Base-by-base conservation (phyloP, 2,113 vertebrate species). In the Pseudopipra pipra region DNA sequence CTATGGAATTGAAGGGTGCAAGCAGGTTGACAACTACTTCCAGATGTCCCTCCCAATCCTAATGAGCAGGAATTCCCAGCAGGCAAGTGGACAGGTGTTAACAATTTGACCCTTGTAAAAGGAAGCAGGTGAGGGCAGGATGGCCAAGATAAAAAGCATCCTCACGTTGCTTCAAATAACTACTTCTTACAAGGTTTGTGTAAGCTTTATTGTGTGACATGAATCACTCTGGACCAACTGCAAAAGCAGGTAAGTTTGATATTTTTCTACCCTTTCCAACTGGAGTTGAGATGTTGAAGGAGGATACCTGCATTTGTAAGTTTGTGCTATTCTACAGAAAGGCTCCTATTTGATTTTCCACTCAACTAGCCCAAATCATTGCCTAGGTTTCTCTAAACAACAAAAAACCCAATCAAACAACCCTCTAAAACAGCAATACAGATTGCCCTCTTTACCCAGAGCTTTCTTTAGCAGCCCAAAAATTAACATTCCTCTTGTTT, bases 21-120 rank as follows among this genome's bases (percentile, higher is more conserved):
- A 92, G 55, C 35, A 93, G 47, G 43, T 9, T 13, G 1, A 65
- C 85, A 90, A 39, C 47, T 41, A 25, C 61, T 92, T 86, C 62
- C 79, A 93, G 67, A 11, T 71, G 43, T 76, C 49, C 15, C 63
- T 93, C 73, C 66, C 70, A 89, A 30, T n/a, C 78, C 74, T 82
- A 86, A 62, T 0, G 2, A 85, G 47, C 87, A 74, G 49, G 93
- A 95, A 89, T 55, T 89, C 75, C 91, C 88, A 94, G 83, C 5
- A 83, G 75, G 88, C 56, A 83, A 93, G 85, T 27, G 35, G 74
- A 18, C 87, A 94, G 74, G 81, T 87, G 37, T 67, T 72, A 87
- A 68, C 62, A 43, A 75, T 75, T 65, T 76, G 37, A 49, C 33
- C 90, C 56, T 54, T 7, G 1, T 67, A 59, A 86, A n/a, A 55